phyloP scores from a whole-genome alignment of 2,797 vertebrate genomes.

The Spinibarbus caldwelli region DNA sequence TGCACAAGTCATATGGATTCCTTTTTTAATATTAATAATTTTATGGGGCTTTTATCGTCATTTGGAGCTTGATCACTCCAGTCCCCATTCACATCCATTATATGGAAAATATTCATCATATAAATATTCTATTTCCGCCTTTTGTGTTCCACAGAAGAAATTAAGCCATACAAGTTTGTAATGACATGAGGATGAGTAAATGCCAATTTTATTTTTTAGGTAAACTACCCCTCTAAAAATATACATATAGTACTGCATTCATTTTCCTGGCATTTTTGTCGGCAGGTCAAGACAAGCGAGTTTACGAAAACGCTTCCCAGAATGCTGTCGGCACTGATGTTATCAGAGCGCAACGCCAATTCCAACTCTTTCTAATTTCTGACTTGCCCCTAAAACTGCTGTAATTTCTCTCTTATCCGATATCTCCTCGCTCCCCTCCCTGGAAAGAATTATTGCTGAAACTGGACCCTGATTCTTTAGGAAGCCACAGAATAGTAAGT shows the following conservation, averaged over 20 bases:
- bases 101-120: not conserved
- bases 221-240: not conserved
- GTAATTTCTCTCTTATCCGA: slow-evolving; percentile 31
- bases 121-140: not conserved
- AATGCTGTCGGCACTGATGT: slow-evolving; percentile 60
- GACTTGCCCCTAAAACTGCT: slow-evolving; percentile 25
- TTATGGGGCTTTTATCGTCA: not conserved
- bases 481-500: not conserved
- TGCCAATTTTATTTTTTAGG: not conserved
- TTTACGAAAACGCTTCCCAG: slow-evolving; percentile 67
- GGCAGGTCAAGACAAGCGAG: slow-evolving; percentile 64
- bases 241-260: slow-evolving; percentile 56
- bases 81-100: not conserved
- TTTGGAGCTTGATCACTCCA: not conserved
- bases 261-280: slow-evolving; percentile 64
- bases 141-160: not conserved
- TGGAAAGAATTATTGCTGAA: slow-evolving; percentile 3
- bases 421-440: slow-evolving; percentile 2
- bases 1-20: no score
- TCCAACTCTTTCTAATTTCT: slow-evolving; percentile 49
- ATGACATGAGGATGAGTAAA: not conserved
- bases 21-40: no score
- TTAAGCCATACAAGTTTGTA: not conserved
- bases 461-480: not conserved
- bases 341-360: slow-evolving; percentile 56